These are phyloP conservation scores for Chaetura pelagica DNA, from an alignment of 2,113 vertebrate genomes.

Conservation along the genomic window DNA sequence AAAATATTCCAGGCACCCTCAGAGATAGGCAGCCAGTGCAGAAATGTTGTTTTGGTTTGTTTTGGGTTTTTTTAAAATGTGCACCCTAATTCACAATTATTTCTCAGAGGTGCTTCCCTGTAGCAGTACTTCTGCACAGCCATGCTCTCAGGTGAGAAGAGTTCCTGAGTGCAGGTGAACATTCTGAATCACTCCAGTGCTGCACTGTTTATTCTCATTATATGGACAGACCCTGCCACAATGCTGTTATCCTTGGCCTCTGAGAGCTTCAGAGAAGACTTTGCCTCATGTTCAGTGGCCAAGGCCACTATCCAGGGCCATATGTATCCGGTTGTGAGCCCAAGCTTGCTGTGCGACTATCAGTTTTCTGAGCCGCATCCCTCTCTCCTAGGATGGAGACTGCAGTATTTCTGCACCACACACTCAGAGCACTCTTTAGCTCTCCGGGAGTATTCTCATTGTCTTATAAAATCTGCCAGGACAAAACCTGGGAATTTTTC, in stretches of 20 bases:
- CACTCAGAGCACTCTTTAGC: not conserved
- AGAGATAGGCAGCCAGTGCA: not conserved
- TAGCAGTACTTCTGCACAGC: not conserved
- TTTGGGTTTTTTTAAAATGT: no score
- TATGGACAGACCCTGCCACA: not conserved
- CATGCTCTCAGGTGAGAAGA: fast-evolving
- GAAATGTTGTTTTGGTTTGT: not conserved
- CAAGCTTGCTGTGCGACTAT: not conserved
- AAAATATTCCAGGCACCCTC: not conserved
- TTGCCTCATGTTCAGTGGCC: not conserved
- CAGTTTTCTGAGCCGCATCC: not conserved
- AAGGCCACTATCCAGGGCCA: not conserved
- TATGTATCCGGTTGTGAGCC: not conserved
- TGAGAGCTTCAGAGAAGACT: not conserved
- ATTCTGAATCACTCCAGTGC: not conserved
- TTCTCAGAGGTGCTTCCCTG: not conserved
- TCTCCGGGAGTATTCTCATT: not conserved
- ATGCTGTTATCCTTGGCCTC: not conserved
- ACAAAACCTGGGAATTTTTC: not conserved
- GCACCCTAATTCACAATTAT: not conserved
- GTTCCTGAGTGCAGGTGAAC: not conserved
- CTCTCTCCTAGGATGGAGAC: not conserved
- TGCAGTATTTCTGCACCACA: not conserved
- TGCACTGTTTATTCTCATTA: not conserved
- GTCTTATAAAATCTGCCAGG: not conserved